Evolutionary conservation across 2,797 vertebrate genomes (phyloP), one percentile per base, ranked within the genome.

Genomic region (Alcedo quadribrachys): DNA sequence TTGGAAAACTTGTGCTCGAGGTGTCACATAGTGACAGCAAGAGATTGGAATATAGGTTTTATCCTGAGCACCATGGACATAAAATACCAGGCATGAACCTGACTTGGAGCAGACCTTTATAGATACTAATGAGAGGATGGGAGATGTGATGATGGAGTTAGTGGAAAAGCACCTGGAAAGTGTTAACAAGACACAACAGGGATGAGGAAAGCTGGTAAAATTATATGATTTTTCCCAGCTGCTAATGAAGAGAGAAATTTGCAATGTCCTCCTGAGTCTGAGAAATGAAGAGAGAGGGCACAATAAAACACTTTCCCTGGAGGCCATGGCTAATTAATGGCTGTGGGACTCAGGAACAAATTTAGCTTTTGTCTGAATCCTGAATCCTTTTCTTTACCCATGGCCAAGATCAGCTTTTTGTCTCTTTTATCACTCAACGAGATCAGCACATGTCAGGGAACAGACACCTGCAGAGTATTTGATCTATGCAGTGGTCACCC

Each of bases 1-100:
- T 24, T 68, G 91, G 95, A 95, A 96, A 96, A 91, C 69, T 92
- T 94, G 91, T 92, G 84, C 95, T 96, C 96, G 76, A 37, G 87
- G 85, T 93, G 96, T 92, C 92, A 91, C 85, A 14, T 14, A 89
- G 89, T 94, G 94, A 97, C 91, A 93, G 45, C 54, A 78, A 85
- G 84, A 89, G 70, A 84, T 15, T 2, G 1, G 20, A 92, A 88
- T 81, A 91, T 66, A 84, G 73, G 66, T 94, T 96, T 96, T 84
- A 87, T 93, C 95, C 90, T 91, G 93, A 89, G 95, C 92, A 95
- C 92, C 90, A 60, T 46, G 68, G 95, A 96, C 88, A 77, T 30
- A 87, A 90, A 95, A 95, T 91, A 80, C 85, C 42, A 95, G 87
- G 86, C 94, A 75, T 32, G 2, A 55, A 83, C 71, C 57, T 82